Evolutionary conservation across 2,113 vertebrate genomes (phyloP).

Genomic region (Nothobranchius kuhntae): DNA sequence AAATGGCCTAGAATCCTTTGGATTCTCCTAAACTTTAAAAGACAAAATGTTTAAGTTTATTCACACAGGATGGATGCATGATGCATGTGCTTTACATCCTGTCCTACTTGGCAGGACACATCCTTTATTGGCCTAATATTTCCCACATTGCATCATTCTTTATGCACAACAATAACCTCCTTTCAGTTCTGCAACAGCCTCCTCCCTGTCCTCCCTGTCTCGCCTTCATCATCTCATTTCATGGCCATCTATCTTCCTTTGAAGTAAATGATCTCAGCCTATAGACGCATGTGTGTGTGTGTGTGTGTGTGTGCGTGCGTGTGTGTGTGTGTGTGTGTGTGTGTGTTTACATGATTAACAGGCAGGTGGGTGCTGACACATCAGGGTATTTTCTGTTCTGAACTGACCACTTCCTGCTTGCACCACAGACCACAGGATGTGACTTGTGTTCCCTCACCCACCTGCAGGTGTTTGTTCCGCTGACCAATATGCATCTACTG

Average conservation of each 20-base stretch:
- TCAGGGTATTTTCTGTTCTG: slow-evolving; percentile 19
- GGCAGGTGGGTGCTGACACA: slow-evolving; percentile 46
- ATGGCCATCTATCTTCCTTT: slow-evolving; percentile 28
- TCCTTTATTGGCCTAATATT: slow-evolving; percentile 40
- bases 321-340: neutral
- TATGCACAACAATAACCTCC: slow-evolving; percentile 57
- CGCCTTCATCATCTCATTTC: slow-evolving; percentile 37
- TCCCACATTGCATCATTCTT: slow-evolving; percentile 54
- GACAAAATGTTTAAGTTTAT: slow-evolving; percentile 3
- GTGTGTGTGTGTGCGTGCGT: slow-evolving; percentile 2
- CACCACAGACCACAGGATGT: slow-evolving; percentile 57
- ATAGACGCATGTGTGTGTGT: neutral
- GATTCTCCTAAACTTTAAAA: neutral
- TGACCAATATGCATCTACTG: slow-evolving; percentile 1
- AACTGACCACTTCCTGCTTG: slow-evolving; percentile 46
- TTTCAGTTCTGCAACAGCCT: slow-evolving; percentile 61
- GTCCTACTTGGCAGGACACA: slow-evolving; percentile 25
- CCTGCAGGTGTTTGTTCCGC: slow-evolving; percentile 13
- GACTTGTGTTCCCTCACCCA: slow-evolving; percentile 16
- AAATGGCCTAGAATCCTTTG: neutral
- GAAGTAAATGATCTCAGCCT: slow-evolving; percentile 43
- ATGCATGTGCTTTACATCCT: slow-evolving; percentile 31
- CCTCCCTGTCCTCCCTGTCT: slow-evolving; percentile 41
- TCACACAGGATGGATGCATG: slow-evolving; percentile 32
- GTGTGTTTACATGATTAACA: slow-evolving; percentile 10